Conservation (phyloP, 2,888 invertebrate genomes). For the Dryadula phaetusa region DNA sequence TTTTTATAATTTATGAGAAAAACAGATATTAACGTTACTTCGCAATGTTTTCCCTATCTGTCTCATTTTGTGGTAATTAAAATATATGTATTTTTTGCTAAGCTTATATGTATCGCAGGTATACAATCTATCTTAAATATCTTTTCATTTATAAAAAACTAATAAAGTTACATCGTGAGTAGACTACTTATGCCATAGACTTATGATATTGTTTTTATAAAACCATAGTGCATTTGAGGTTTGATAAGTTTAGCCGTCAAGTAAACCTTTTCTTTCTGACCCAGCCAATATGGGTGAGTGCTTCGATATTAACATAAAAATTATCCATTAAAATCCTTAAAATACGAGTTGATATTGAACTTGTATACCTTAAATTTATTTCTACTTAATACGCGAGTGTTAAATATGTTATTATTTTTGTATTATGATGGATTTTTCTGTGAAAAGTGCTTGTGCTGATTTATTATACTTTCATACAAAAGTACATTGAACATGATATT, state of each 20-base stretch:
- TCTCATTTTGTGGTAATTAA: too few species aligned
- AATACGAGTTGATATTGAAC: constrained; percentile 20
- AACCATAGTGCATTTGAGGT: constrained; percentile 54
- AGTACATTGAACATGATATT: constrained; percentile 10
- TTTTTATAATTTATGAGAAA: too few species aligned
- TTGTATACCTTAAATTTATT: constrained; percentile 34
- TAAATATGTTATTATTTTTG: constrained; percentile 51
- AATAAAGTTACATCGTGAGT: too few species aligned
- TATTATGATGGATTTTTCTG: constrained; percentile 10
- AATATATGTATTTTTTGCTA: too few species aligned
- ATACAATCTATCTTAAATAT: too few species aligned
- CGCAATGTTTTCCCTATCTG: too few species aligned
- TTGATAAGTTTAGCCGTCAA: constrained; percentile 61
- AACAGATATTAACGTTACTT: too few species aligned
- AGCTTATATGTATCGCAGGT: too few species aligned
- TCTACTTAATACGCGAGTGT: constrained; percentile 30
- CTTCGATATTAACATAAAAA: constrained; percentile 46
- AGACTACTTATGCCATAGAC: too few species aligned
- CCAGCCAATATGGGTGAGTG: constrained; percentile 89
- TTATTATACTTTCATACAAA: not conserved
- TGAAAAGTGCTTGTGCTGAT: constrained; percentile 24
- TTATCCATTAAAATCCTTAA: constrained; percentile 59
- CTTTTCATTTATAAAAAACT: too few species aligned
- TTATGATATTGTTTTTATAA: constrained; percentile 52
- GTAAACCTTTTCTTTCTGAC: constrained; percentile 84